Evolutionary conservation across 2,797 vertebrate genomes (phyloP).

Genomic region (Heterohyrax brucei): DNA sequence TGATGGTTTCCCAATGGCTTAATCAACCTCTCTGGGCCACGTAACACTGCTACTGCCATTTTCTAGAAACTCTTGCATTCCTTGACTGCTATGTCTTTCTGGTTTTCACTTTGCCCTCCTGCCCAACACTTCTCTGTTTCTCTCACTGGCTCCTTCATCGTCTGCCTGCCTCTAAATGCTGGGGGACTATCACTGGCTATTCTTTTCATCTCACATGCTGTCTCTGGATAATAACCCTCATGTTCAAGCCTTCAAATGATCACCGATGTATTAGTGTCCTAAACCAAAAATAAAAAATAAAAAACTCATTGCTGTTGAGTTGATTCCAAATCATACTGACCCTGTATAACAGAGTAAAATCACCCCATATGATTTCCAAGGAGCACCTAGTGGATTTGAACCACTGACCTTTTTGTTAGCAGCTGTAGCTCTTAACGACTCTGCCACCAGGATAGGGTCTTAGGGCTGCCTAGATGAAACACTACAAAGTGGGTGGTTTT

Average conservation of each 20-base stretch:
- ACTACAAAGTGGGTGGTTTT: background rate
- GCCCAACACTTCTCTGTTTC: background rate
- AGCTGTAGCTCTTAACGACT: no score
- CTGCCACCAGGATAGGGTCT: background rate
- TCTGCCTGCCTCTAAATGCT: rapidly evolving
- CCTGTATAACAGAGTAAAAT: no score
- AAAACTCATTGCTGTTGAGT: no score
- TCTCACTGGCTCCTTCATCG: background rate
- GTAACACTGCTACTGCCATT: rapidly evolving
- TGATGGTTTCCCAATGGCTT: rapidly evolving
- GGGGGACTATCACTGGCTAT: background rate
- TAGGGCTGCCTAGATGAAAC: background rate
- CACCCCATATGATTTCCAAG: no score
- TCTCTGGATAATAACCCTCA: background rate
- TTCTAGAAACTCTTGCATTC: background rate
- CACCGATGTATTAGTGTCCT: background rate
- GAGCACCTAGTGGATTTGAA: no score
- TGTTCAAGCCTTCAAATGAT: background rate
- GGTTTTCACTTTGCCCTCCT: background rate
- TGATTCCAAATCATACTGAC: no score
- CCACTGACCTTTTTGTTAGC: no score
- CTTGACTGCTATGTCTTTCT: background rate
- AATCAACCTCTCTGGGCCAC: background rate
- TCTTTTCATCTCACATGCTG: background rate
- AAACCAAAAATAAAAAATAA: no score